phyloP scores from a whole-genome alignment of 1,140 invertebrate genomes.

The Apis florea region DNA sequence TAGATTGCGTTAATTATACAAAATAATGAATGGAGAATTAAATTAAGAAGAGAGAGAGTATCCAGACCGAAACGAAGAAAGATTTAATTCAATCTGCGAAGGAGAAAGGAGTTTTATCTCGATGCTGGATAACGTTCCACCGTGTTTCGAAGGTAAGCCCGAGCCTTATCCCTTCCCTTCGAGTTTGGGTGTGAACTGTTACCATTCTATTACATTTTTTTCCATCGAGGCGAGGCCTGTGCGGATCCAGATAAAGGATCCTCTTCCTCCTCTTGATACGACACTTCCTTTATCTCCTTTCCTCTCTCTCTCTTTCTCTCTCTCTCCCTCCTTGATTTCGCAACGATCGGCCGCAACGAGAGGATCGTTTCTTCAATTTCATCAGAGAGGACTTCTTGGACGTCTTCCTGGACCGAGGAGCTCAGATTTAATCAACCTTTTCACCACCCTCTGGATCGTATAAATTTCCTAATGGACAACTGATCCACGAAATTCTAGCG shows the following conservation, averaged over 20 bases:
- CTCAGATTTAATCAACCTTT: conserved; percentile 60
- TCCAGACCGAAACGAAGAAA: conserved; percentile 6
- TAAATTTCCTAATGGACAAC: conserved; percentile 61
- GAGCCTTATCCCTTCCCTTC: conserved; percentile 47
- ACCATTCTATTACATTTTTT: conserved; percentile 59
- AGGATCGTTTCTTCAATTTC: conserved; percentile 60
- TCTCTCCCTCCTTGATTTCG: not conserved
- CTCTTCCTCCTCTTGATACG: not conserved
- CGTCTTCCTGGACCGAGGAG: not conserved
- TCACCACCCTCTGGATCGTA: conserved; percentile 21
- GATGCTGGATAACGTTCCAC: conserved; percentile 52
- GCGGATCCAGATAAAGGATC: conserved; percentile 57
- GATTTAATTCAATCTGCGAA: conserved; percentile 60
- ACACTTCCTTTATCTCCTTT: no score
- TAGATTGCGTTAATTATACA: conserved; percentile 38
- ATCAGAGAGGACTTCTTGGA: conserved; percentile 50
- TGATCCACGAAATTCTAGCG: not conserved
- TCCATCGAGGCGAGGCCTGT: conserved; percentile 21
- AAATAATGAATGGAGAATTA: conserved; percentile 3
- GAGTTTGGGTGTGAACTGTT: conserved; percentile 49
- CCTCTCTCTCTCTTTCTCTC: not conserved
- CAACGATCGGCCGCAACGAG: conserved; percentile 53
- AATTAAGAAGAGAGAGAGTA: conserved; percentile 28
- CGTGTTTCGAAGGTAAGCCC: conserved; percentile 59
- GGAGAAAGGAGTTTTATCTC: conserved; percentile 40